Conservation (phyloP, 2,797 vertebrate species). For the Tachyglossus aculeatus region DNA sequence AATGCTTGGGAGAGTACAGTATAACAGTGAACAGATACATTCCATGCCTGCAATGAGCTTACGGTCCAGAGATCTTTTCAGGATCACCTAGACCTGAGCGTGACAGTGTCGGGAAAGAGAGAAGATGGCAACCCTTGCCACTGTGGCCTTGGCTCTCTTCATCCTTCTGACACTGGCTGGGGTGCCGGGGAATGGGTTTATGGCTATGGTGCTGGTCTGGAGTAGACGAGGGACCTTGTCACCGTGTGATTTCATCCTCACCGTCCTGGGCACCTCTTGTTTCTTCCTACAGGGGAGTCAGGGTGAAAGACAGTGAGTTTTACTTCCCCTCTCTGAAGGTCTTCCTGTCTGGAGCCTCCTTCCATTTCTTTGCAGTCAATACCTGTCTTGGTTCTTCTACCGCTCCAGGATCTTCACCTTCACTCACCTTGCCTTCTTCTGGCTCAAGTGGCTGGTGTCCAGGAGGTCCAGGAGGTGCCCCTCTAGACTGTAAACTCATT, state of each 20-base stretch:
- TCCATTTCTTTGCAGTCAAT: too few relatives aligned
- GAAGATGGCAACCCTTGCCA: neutral
- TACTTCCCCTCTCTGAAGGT: too few relatives aligned
- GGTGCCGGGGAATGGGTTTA: slow-evolving; percentile 25
- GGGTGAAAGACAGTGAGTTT: too few relatives aligned
- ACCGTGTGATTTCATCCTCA: neutral
- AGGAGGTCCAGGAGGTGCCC: too few relatives aligned
- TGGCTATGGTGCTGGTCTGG: neutral
- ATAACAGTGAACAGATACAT: too few relatives aligned
- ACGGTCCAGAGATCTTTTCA: too few relatives aligned
- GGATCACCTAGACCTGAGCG: too few relatives aligned
- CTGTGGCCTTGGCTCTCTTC: neutral
- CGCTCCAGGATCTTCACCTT: slow-evolving; percentile 52
- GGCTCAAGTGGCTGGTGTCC: slow-evolving; percentile 33
- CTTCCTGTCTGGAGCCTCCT: too few relatives aligned
- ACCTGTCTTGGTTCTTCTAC: slow-evolving; percentile 53
- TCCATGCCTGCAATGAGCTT: too few relatives aligned
- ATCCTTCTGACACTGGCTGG: neutral
- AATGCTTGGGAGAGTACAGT: too few relatives aligned
- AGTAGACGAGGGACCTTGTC: neutral
- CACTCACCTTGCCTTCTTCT: slow-evolving; percentile 39
- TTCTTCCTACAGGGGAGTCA: slow-evolving; percentile 15
- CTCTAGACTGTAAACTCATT: too few relatives aligned
- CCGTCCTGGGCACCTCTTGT: neutral
- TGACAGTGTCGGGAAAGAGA: too few relatives aligned